Evolutionary conservation across 2,888 invertebrate species (phyloP).

Genomic region (Pharmacophagus antenor): DNA sequence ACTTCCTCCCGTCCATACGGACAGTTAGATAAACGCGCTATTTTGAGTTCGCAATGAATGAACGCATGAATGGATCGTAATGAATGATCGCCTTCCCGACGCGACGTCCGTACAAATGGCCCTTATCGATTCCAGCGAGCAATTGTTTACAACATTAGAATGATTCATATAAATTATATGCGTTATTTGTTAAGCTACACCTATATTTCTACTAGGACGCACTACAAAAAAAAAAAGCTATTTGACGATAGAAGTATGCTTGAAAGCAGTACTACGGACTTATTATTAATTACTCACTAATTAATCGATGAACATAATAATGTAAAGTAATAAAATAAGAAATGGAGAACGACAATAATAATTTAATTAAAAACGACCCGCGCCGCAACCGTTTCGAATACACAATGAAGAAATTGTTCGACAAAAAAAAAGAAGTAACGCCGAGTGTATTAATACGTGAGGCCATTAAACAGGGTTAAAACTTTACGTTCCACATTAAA

Average conservation of each 20-base stretch:
- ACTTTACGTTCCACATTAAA: slow-evolving; percentile 41
- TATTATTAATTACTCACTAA: no score
- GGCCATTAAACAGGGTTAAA: slow-evolving; percentile 35
- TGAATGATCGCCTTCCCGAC: slow-evolving; percentile 53
- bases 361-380: not conserved
- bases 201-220: no score
- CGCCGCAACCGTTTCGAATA: slow-evolving; percentile 5
- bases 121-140: slow-evolving; percentile 19
- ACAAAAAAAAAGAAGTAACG: slow-evolving; percentile 19
- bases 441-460: slow-evolving; percentile 32
- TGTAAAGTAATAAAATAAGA: no score
- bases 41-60: slow-evolving; percentile 59
- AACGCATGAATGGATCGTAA: slow-evolving; percentile 56
- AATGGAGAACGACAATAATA: no score
- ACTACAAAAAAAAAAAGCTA: no score
- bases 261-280: no score
- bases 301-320: no score
- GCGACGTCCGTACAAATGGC: slow-evolving; percentile 31
- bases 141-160: slow-evolving; percentile 14
- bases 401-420: slow-evolving; percentile 8
- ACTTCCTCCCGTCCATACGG: slow-evolving; percentile 56
- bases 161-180: not conserved
- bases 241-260: no score
- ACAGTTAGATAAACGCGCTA: slow-evolving; percentile 61
- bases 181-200: no score